Evolutionary conservation across 2,113 vertebrate genomes (phyloP).

Genomic region (Odocoileus virginianus): DNA sequence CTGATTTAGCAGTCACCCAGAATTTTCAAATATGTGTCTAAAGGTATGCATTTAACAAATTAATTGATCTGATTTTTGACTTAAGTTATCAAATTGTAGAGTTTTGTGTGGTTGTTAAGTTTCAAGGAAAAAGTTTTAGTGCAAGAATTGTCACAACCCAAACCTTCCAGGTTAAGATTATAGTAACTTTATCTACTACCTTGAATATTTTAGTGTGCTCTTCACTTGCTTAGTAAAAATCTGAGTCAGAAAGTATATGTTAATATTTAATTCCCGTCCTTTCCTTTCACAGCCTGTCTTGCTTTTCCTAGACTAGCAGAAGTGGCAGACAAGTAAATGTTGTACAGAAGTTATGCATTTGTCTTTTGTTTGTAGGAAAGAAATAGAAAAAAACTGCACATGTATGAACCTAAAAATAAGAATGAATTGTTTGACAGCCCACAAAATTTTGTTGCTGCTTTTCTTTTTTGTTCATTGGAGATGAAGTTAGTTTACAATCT

Average conservation of each 20-base stretch:
- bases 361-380: background rate
- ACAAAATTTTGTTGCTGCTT: background rate
- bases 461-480: background rate
- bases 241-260: background rate
- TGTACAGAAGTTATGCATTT: background rate
- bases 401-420: background rate
- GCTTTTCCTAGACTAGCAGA: background rate
- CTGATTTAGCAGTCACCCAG: background rate
- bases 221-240: background rate
- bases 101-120: background rate
- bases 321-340: background rate
- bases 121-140: background rate
- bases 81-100: background rate
- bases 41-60: background rate
- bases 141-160: background rate
- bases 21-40: conserved; percentile 1
- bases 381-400: background rate
- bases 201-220: background rate
- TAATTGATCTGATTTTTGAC: background rate
- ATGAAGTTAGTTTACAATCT: background rate
- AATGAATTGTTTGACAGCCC: background rate
- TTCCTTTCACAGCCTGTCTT: background rate
- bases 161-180: background rate
- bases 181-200: background rate
- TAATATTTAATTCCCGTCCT: background rate